phyloP scores from a whole-genome alignment of 2,888 invertebrate genomes.

The Cephus pulcher region DNA sequence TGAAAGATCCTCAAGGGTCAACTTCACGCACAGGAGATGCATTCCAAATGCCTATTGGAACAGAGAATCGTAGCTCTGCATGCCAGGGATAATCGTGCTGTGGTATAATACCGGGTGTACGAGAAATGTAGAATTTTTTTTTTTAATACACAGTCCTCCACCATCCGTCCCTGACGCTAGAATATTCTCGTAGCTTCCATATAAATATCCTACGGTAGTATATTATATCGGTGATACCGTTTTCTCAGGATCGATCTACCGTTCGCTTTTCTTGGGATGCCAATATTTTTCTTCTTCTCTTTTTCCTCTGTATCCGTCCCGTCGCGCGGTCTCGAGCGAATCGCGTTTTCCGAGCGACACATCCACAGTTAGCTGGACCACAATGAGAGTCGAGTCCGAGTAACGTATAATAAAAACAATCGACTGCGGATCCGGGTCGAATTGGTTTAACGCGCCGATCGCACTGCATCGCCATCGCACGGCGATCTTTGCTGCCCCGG shows the following conservation, averaged over 20 bases:
- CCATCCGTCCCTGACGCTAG: neutral
- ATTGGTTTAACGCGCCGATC: constrained; percentile 10
- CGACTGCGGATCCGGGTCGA: constrained; percentile 11
- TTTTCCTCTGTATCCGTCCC: neutral
- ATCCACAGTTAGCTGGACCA: neutral
- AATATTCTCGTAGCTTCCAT: neutral
- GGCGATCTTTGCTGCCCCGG: neutral
- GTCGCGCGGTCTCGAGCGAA: neutral
- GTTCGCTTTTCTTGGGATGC: neutral
- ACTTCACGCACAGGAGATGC: neutral
- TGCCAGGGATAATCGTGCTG: neutral
- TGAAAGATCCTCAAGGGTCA: neutral
- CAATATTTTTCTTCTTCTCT: neutral
- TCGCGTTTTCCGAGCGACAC: neutral
- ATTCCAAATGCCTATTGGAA: neutral
- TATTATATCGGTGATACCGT: neutral
- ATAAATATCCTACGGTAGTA: neutral
- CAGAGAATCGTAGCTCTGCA: neutral
- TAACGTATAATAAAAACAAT: constrained; percentile 1
- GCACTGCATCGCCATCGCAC: neutral
- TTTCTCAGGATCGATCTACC: neutral
- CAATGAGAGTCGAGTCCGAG: neutral
- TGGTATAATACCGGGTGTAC: neutral
- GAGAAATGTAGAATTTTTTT: neutral
- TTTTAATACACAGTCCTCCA: neutral